Conservation (phyloP, 2,888 invertebrate genomes). For the Sussaba pulchella region DNA sequence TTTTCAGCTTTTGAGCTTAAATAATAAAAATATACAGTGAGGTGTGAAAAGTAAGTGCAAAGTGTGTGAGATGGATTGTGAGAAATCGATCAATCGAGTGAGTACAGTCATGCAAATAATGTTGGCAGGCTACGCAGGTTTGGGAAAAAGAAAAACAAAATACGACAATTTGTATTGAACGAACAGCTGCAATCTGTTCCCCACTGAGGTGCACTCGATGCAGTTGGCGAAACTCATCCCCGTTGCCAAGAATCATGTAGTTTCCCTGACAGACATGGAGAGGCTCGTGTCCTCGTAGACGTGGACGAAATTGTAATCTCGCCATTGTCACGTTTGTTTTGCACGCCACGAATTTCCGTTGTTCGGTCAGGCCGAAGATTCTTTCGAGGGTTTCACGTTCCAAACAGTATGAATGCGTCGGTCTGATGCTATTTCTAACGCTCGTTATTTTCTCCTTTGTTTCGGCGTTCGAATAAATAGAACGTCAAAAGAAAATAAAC, state of each 20-base stretch:
- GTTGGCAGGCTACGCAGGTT: conserved; percentile 56
- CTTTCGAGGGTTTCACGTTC: neutral
- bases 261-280: conserved; percentile 18
- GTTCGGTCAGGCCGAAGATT: neutral
- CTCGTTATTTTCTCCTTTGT: no score
- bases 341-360: neutral
- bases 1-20: no score
- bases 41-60: conserved; percentile 18
- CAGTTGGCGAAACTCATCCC: conserved; percentile 32
- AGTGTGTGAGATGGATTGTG: conserved; percentile 26
- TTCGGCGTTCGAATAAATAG: no score
- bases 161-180: conserved; percentile 33
- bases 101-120: conserved; percentile 29
- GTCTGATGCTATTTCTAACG: neutral
- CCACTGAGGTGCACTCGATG: conserved; percentile 22
- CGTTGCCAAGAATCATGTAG: conserved; percentile 40
- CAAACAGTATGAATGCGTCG: neutral
- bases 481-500: no score
- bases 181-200: conserved; percentile 32
- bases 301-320: conserved; percentile 42
- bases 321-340: conserved; percentile 30
- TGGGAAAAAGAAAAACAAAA: conserved; percentile 37
- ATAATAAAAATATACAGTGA: conserved; percentile 8
- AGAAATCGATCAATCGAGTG: conserved; percentile 47
- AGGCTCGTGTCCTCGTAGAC: conserved; percentile 12